Evolutionary conservation across 1,140 invertebrate species (phyloP), one percentile per base, ranked within the genome.

Genomic region (Melipona quadrifasciata): DNA sequence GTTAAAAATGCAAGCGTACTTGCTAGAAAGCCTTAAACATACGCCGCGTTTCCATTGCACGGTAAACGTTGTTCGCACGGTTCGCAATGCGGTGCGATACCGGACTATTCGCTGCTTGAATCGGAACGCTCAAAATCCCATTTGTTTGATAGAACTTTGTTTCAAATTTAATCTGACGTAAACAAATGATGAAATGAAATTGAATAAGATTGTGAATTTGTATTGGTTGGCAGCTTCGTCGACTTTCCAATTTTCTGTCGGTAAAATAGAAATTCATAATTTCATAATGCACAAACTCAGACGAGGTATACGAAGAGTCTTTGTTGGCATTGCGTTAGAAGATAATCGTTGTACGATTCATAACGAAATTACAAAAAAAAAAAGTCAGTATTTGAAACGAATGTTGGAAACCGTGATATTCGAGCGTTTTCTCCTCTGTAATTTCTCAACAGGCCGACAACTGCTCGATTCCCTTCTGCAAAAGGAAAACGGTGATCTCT

Each of bases 11-110:
- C 67, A 78, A 72, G 21, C 57, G 58, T 82, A 65, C 47, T 77
- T 82, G 61, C 58, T 82, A 67, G 10, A 78, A 53, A 58, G 81
- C 73, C 73, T 68, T 76, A 82, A 82, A 31, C 14, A 12, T 51
- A 77, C 39, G 75, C n/a, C 21, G 75, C 17, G 6, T 84, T 71
- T 71, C 27, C 82, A 84, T 71, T 16, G 24, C 0, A 27, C 72
- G 21, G 39, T 19, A 31, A 47, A 10, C 8, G 8, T 47, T 10
- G n/a, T n/a, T n/a, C n/a, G 39, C 39, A 27, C 3, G 1, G 2
- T 21, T 31, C 21, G 12, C 16, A 51, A 51, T 53, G 2, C 27
- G 6, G 34, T 75, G 58, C 47, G 47, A 81, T 53, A 74, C 11
- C 8, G n/a, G 55, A 27, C 71, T 81, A 81, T 10, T n/a, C 31